Evolutionary conservation across 2,888 invertebrate genomes (phyloP), one percentile per base, ranked within the genome.

Genomic region (Hanleya hanleyi): DNA sequence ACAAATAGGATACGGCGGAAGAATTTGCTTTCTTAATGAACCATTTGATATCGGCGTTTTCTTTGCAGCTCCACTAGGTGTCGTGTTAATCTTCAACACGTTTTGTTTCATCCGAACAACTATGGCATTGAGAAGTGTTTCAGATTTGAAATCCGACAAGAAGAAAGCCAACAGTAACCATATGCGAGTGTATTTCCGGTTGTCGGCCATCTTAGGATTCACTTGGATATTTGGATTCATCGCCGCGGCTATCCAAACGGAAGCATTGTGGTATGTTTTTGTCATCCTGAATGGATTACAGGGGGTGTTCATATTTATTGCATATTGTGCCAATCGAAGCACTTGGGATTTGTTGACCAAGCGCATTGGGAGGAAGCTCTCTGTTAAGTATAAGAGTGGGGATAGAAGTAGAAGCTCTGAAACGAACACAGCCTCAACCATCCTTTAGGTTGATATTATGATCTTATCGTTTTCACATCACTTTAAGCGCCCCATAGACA

Each of bases 151-250:
- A 47, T 33, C 33, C 6, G 35, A 51, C n/a, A n/a, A 37, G 7
- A 36, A 15, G 1, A 33, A 33, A 9, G 32, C 57, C 22, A 67
- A 71, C 38, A 67, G 32, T 38, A 51, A 61, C 15, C 47, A 61
- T n/a, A 61, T 38, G 22, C 57, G 62, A 12, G 35, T 71, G 29
- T 71, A 68, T 29, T 41, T 68, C 18, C 47, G 66, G 22, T 47
- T 71, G 33, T 57, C 71, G 35, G 29, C 68, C 1, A 37, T 71
- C 62, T 51, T 71, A 41, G 71, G 71, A 6, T 38, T 71, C n/a
- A 68, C 67, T 36, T 71, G 71, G 71, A 68, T 71, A 5, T 38
- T 71, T 2, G 71, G 61, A 18, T 71, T 71, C 33, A 33, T 71
- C 12, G 67, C 67, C 5, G 61, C 41, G 1, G 51, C 51, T 15